A percentile compares a stretch with the other conserved stretches of the same genome.
Conservation (phyloP, 2,113 vertebrate species). For the Cyanoderma ruficeps region DNA sequence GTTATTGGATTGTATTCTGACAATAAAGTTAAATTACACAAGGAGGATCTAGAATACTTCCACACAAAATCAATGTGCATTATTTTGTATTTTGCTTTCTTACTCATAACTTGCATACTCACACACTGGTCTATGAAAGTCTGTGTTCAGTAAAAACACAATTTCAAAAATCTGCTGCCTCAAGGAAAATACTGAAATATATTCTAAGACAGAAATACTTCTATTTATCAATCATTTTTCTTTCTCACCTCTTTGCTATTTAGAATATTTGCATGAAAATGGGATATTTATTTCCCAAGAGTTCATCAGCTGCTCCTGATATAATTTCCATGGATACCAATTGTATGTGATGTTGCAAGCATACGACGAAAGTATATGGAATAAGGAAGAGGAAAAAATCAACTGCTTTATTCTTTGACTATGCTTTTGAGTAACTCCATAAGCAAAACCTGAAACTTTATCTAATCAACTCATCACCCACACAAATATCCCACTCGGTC, state of each 20-base stretch:
- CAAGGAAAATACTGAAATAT: slow-evolving; percentile 30
- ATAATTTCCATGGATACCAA: slow-evolving; percentile 62
- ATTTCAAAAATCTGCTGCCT: slow-evolving; percentile 34
- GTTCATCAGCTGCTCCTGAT: slow-evolving; percentile 43
- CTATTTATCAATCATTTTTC: slow-evolving; percentile 55
- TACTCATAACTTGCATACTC: not conserved
- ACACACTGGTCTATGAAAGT: not conserved
- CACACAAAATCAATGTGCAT: slow-evolving; percentile 42
- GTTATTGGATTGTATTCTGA: slow-evolving; percentile 1
- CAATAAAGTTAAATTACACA: slow-evolving; percentile 41
- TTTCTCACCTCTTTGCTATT: slow-evolving; percentile 44
- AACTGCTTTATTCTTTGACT: slow-evolving; percentile 11
- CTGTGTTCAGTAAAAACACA: not conserved
- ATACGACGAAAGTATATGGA: not conserved
- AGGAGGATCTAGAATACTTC: not conserved
- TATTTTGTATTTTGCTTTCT: slow-evolving; percentile 27
- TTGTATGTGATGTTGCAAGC: slow-evolving; percentile 1
- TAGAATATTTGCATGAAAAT: slow-evolving; percentile 66
- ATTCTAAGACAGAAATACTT: slow-evolving; percentile 34
- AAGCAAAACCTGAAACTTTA: slow-evolving; percentile 10
- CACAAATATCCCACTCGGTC: not conserved
- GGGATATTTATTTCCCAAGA: slow-evolving; percentile 59
- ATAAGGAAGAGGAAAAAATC: not conserved
- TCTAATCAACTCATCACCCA: not conserved
- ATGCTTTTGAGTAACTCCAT: not conserved